These are phyloP conservation scores for Sebastes schlegelii DNA, from an alignment of 2,113 vertebrate species.

Conservation along the genomic window DNA sequence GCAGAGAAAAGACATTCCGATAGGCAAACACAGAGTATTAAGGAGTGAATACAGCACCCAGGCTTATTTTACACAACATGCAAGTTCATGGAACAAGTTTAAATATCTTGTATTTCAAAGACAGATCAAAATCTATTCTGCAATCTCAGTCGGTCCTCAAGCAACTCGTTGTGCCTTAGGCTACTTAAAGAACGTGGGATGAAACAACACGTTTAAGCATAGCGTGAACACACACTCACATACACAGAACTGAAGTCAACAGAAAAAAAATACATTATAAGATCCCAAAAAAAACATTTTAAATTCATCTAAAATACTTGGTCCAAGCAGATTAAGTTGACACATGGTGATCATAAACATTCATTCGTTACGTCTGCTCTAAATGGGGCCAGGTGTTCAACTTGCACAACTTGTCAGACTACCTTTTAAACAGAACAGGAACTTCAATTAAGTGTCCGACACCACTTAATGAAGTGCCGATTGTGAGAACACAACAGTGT, in stretches of 20 bases:
- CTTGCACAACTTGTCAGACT: constrained; percentile 71
- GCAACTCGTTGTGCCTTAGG: constrained; percentile 29
- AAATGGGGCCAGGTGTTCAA: constrained; percentile 63
- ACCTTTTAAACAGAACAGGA: constrained; percentile 75
- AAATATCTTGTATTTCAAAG: constrained; percentile 11
- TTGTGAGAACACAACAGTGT: constrained; percentile 73
- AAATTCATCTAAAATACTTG: constrained; percentile 23
- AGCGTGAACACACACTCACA: neutral
- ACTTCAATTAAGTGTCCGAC: constrained; percentile 79
- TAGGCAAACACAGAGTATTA: neutral
- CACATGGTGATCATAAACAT: constrained; percentile 67
- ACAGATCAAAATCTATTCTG: constrained; percentile 23
- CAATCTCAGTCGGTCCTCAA: constrained; percentile 22
- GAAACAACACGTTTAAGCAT: neutral
- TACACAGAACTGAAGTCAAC: constrained; percentile 1
- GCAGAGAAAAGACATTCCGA: neutral
- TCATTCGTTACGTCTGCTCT: constrained; percentile 44
- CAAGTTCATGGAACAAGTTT: constrained; percentile 12
- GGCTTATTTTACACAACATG: neutral
- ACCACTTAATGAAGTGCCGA: constrained; percentile 78
- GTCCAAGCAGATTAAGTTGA: constrained; percentile 43
- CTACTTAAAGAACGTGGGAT: constrained; percentile 27
- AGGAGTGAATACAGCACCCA: neutral
- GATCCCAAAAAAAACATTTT: constrained; percentile 7
- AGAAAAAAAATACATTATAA: constrained; percentile 8